Conservation (phyloP, 37 sponge, comb jelly and placozoan genomes). For the Chondrosia reniformis region DNA sequence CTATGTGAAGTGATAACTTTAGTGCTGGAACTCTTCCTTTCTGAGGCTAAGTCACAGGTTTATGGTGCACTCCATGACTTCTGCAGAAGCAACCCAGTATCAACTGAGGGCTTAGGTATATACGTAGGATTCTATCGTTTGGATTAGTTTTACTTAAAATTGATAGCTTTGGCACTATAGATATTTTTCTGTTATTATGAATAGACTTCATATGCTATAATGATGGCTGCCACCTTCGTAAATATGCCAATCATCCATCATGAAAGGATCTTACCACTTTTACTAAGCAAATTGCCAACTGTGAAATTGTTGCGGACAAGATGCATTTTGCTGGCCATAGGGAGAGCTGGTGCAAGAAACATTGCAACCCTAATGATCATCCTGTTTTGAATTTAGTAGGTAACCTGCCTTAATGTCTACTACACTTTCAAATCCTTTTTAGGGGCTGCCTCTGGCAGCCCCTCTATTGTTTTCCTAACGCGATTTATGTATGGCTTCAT, state of each 20-base stretch:
- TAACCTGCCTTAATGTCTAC: too few relatives aligned
- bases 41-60: conserved; percentile 30
- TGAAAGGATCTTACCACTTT: neutral
- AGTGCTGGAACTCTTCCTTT: conserved; percentile 20
- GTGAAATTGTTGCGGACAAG: neutral
- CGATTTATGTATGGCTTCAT: too few relatives aligned
- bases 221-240: conserved; percentile 15
- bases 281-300: neutral
- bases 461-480: too few relatives aligned
- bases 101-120: neutral
- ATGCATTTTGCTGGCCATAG: neutral
- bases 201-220: conserved; percentile 12
- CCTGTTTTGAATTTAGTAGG: too few relatives aligned
- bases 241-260: neutral
- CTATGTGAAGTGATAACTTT: conserved; percentile 30
- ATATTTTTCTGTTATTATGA: neutral
- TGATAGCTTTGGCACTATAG: neutral
- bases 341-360: neutral
- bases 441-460: too few relatives aligned
- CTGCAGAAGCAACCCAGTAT: neutral
- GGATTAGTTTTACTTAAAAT: neutral
- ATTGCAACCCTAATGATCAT: neutral
- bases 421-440: too few relatives aligned
- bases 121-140: neutral
- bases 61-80: conserved; percentile 18